A percentile compares a stretch with the other conserved stretches of the same genome.
These are phyloP conservation scores for Calliphora vomitoria DNA, from an alignment of 2,888 invertebrate species.

Conservation along the genomic window DNA sequence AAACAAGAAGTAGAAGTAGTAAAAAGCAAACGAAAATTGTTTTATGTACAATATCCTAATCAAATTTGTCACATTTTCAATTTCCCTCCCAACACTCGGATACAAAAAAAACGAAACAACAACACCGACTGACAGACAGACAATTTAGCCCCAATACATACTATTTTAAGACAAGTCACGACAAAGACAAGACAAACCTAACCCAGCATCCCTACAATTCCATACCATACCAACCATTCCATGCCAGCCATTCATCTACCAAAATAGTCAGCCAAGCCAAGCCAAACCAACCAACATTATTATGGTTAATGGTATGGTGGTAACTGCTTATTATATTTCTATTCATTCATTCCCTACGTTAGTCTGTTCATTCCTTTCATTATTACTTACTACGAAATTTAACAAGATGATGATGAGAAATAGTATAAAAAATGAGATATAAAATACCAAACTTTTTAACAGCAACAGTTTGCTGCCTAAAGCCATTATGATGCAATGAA, in stretches of 20 bases:
- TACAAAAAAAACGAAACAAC: neutral
- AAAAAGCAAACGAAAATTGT: slow-evolving; percentile 41
- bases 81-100: slow-evolving; percentile 56
- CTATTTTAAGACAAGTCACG: neutral
- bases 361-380: neutral
- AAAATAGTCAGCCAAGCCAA: neutral
- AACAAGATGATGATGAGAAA: slow-evolving; percentile 35
- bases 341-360: slow-evolving; percentile 18
- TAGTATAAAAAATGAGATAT: neutral
- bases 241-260: neutral
- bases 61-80: slow-evolving; percentile 73
- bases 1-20: neutral
- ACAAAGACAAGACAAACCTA: neutral
- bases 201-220: neutral
- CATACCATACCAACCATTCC: neutral
- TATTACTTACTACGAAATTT: slow-evolving; percentile 32
- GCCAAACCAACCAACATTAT: slow-evolving; percentile 40
- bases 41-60: slow-evolving; percentile 71
- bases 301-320: slow-evolving; percentile 34
- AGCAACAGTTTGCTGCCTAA: slow-evolving; percentile 71
- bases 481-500: slow-evolving; percentile 55
- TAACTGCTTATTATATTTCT: slow-evolving; percentile 54
- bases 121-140: slow-evolving; percentile 26
- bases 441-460: slow-evolving; percentile 49
- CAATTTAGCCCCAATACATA: slow-evolving; percentile 10